These are phyloP conservation scores for Epirrhoe tristata DNA, from an alignment of 2,888 invertebrate species.

Conservation along the genomic window DNA sequence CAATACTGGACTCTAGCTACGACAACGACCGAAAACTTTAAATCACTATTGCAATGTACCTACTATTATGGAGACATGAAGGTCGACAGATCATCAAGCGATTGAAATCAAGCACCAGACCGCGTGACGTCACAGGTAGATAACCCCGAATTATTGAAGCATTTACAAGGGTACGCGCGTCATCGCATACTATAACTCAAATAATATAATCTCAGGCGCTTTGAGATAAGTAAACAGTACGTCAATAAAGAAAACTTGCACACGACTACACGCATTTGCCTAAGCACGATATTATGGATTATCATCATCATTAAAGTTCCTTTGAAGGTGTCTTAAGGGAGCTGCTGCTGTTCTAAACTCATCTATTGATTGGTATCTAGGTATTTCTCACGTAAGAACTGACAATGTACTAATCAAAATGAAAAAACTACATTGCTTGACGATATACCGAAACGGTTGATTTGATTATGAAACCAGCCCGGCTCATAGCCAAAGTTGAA, in stretches of 20 bases:
- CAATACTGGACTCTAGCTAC: neutral
- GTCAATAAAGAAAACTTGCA: neutral
- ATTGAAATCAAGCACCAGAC: slow-evolving; percentile 29
- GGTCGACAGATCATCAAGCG: slow-evolving; percentile 18
- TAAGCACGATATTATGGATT: neutral
- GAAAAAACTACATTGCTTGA: no score
- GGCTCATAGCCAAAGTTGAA: no score
- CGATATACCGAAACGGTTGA: no score
- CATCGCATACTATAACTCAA: slow-evolving; percentile 41
- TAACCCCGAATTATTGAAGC: slow-evolving; percentile 50
- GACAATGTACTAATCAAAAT: no score
- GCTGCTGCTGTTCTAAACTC: no score
- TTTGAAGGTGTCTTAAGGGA: neutral
- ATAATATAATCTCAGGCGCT: slow-evolving; percentile 32
- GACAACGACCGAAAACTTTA: neutral
- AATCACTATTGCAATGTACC: neutral
- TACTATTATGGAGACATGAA: slow-evolving; percentile 12
- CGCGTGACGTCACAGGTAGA: slow-evolving; percentile 49
- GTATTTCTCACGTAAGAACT: no score
- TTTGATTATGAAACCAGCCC: no score
- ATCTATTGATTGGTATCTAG: no score
- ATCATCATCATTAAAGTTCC: neutral
- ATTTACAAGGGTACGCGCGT: slow-evolving; percentile 47
- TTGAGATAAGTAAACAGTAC: slow-evolving; percentile 28
- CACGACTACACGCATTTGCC: neutral